These are phyloP conservation scores for Bombus vancouverensis DNA, from an alignment of 1,140 invertebrate species.

Conservation along the genomic window DNA sequence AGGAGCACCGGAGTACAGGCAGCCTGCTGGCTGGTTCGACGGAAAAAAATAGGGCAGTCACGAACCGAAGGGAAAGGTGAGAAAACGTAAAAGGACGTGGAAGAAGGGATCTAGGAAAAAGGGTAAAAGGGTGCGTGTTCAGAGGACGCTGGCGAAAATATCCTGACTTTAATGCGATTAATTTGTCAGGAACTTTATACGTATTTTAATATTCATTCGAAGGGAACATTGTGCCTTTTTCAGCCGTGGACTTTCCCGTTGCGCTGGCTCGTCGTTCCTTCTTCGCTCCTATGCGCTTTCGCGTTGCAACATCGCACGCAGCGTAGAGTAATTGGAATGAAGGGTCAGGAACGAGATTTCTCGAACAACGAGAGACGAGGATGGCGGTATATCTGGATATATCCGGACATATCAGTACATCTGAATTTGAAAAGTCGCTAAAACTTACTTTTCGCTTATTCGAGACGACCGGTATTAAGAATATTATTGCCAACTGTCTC, in stretches of 20 bases:
- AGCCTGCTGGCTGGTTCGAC: constrained; percentile 46
- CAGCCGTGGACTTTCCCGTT: background rate
- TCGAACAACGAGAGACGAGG: too few species aligned
- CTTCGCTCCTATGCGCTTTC: background rate
- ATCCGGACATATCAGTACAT: too few species aligned
- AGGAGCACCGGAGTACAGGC: constrained; percentile 59
- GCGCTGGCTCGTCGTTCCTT: background rate
- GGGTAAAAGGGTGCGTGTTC: constrained; percentile 4
- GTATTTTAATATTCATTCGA: constrained; percentile 77
- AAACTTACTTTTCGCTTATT: background rate
- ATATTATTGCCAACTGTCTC: background rate
- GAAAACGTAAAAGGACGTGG: constrained; percentile 3
- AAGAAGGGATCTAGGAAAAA: constrained; percentile 11
- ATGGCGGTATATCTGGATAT: too few species aligned
- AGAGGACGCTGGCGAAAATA: constrained; percentile 64
- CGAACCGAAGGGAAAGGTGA: background rate
- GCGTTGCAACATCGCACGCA: background rate
- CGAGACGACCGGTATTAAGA: background rate
- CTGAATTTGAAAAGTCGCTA: background rate
- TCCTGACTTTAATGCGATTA: constrained; percentile 76
- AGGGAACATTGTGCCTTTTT: background rate
- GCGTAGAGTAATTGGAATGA: background rate
- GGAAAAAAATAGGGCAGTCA: constrained; percentile 53
- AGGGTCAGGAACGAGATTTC: background rate
- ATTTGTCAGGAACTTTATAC: constrained; percentile 73